phyloP scores from a whole-genome alignment of 2,888 invertebrate genomes.

The Saturnia japonica region DNA sequence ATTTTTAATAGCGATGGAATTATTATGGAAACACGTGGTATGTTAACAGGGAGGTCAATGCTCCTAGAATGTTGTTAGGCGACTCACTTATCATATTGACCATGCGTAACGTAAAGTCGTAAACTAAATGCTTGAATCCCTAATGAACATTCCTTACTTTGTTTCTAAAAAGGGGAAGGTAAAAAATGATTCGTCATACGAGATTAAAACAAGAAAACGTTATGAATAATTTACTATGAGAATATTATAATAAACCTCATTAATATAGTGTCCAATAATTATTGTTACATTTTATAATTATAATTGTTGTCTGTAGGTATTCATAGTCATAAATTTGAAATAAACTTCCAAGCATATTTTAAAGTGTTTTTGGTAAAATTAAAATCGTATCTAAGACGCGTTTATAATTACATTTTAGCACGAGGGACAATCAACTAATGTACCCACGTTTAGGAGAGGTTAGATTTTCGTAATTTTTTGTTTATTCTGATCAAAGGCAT shows the following conservation, averaged over 20 bases:
- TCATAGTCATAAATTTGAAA: neutral
- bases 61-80: slow-evolving; percentile 3
- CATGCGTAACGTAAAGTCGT: slow-evolving; percentile 13
- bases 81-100: slow-evolving; percentile 10
- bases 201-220: neutral
- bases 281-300: neutral
- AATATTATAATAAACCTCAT: neutral
- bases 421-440: too few relatives aligned
- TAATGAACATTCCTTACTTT: slow-evolving; percentile 4
- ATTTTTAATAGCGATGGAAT: neutral
- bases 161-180: slow-evolving; percentile 7
- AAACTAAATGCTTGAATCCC: slow-evolving; percentile 5
- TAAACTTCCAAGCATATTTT: neutral
- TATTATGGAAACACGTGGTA: neutral
- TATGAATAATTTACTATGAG: slow-evolving; percentile 3
- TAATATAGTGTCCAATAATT: neutral
- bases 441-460: too few relatives aligned
- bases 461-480: too few relatives aligned
- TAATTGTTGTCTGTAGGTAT: neutral
- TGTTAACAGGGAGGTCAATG: slow-evolving; percentile 5
- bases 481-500: too few relatives aligned
- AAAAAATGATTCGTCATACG: slow-evolving; percentile 1
- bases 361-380: too few relatives aligned
- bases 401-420: too few relatives aligned
- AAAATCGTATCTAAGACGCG: too few relatives aligned